A percentile compares a stretch with the other conserved stretches of the same genome.
Conservation (phyloP, 1,140 invertebrate species). For the Amphibalanus amphitrite region DNA sequence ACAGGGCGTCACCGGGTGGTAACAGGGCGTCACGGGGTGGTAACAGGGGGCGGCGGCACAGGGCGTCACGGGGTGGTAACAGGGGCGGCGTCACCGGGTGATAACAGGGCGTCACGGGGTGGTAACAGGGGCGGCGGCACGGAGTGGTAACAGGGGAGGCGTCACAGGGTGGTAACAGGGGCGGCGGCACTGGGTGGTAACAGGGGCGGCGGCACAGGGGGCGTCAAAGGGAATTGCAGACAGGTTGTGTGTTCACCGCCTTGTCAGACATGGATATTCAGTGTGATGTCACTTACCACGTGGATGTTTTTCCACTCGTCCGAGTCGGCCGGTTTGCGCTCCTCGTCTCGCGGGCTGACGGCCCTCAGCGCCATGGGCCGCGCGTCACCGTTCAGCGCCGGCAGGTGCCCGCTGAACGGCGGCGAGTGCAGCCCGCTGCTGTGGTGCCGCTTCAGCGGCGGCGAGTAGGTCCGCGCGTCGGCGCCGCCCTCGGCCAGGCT, state of each 20-base stretch:
- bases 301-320: slow-evolving; percentile 82
- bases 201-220: too few relatives aligned
- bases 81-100: too few relatives aligned
- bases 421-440: slow-evolving; percentile 5
- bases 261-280: too few relatives aligned
- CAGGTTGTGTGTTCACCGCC: too few relatives aligned
- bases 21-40: too few relatives aligned
- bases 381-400: background rate
- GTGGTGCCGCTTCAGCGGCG: slow-evolving; percentile 2
- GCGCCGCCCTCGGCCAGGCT: background rate
- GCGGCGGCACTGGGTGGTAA: background rate
- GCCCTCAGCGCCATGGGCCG: slow-evolving; percentile 52
- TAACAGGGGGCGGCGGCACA: too few relatives aligned
- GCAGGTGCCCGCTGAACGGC: background rate
- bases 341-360: slow-evolving; percentile 24
- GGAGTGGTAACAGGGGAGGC: background rate
- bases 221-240: too few relatives aligned
- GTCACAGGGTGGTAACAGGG: background rate
- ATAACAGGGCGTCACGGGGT: background rate
- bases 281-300: slow-evolving; percentile 46
- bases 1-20: too few relatives aligned
- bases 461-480: background rate
- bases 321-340: slow-evolving; percentile 20
- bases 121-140: background rate
- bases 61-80: background rate